Base-by-base conservation (phyloP, 37 sponge, comb jelly and placozoan species). In the Geodia barretti region DNA sequence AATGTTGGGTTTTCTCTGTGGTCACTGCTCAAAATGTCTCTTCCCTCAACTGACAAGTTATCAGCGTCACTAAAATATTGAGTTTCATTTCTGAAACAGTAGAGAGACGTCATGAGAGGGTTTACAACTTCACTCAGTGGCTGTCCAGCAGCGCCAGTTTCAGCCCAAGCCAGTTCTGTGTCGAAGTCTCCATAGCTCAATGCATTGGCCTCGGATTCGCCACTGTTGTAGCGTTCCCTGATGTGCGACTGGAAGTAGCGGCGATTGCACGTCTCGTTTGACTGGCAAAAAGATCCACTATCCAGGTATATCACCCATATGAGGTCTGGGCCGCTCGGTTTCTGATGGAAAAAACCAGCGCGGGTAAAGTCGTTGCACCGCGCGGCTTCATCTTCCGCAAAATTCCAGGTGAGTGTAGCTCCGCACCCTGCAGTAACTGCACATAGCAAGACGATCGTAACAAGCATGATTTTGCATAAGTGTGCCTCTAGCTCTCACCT, bases 281-380 rank as follows among this genome's bases (percentile, higher is more conserved):
- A 42, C 23, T 60, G 26, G 69, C 90, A 90, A 0, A 73, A 80
- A 47, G 84, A 84, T n/a, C 90, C 90, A n/a, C 85, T 70, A 29
- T 90, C 90, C 38, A 90, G 29, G 78, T 68, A 90, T 26, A 90
- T 80, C 0, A 90, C 64, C 90, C 90, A 90, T 29, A 47, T 64
- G 0, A 34, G 35, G 25, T 64, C 59, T 24, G 54, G 7, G 14
- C 54, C 54, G 14, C 54, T 47, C 54, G 14, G 11, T 17, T 68
- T 79, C 0, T 72, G 68, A 29, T 79, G 26, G 73, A 90, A 90
- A 30, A 79, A 84, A 3, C 90, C 90, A 68, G 81, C 81, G 3
- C 33, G 43, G 37, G 90, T 42, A 75, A 80, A 90, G 60, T 90
- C 85, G 60, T 84, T 90, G 70, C 90, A 87, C 31, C 76, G 60